Base-by-base conservation (phyloP, 2,888 invertebrate species). In the Drosophila dives region DNA sequence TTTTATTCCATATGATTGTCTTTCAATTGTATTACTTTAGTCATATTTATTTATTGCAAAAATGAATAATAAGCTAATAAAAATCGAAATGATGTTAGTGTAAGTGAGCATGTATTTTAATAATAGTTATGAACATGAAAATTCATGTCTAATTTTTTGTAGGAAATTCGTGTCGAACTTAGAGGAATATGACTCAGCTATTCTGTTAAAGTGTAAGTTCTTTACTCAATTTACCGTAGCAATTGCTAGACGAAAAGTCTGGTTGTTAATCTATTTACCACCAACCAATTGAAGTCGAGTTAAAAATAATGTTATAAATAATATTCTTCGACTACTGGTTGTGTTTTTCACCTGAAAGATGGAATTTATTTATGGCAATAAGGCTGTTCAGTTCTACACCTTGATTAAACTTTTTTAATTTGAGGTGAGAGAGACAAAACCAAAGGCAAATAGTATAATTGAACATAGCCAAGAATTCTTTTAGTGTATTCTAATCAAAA, bases 231-330 rank as follows among this genome's bases (percentile, higher is more conserved):
- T 49, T 29, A 12, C 40, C 20, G 3, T 10, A 26, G 12, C 29
- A 72, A 64, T 68, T 58, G 40, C 4, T 23, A 26, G 61, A 55
- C 50, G 55, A 54, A 61, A 10, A 45, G 56, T 49, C 63, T 67
- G 49, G 61, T 54, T 79, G 69, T 79, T 74, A 74, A 40, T 53
- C 33, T 55, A 29, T 40, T 64, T 34, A 38, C 32, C 42, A 49
- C 36, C 29, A 54, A 34, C 32, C 36, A 50, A 61, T 76, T 63
- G 79, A 64, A 73, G 67, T 73, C 66, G 62, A 66, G 53, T 38
- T 65, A 68, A 80, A 85, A 85, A 75, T n/a, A 80, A 66, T 75
- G 70, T 71, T 81, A 79, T 66, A 67, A 70, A 82, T 74, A 75
- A 65, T 70, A 69, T 78, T 58, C 4, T 38, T 53, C 20, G 54